phyloP scores from a whole-genome alignment of 2,113 vertebrate genomes.

The Cyprinodon tularosa region DNA sequence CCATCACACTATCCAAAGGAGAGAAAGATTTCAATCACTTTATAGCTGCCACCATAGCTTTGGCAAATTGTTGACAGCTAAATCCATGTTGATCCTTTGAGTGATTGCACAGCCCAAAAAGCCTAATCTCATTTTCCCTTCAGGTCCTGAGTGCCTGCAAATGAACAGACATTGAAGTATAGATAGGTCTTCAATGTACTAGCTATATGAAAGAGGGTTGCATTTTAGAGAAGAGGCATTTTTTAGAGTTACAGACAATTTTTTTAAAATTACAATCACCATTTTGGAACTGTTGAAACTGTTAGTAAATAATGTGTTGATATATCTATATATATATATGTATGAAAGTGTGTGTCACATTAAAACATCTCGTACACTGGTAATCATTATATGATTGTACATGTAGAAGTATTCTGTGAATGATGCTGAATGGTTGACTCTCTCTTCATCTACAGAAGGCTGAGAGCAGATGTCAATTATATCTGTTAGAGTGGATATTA shows the following conservation, averaged over 20 bases:
- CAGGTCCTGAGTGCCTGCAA: conserved; percentile 40
- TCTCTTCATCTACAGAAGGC: no score
- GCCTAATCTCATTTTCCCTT: conserved; percentile 62
- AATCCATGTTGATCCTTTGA: conserved; percentile 71
- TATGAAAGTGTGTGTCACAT: no score
- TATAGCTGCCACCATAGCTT: conserved; percentile 57
- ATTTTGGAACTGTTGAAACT: no score
- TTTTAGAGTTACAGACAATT: not conserved
- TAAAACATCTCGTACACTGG: no score
- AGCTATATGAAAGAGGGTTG: not conserved
- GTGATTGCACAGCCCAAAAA: conserved; percentile 67
- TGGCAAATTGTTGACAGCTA: conserved; percentile 63
- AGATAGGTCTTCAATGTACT: conserved; percentile 12
- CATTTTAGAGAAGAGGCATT: conserved; percentile 1
- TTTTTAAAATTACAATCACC: no score
- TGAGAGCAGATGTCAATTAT: no score
- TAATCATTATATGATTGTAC: no score
- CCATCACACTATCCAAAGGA: conserved; percentile 30
- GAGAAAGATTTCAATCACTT: conserved; percentile 70
- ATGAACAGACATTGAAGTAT: conserved; percentile 37
- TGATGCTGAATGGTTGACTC: no score
- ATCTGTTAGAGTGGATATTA: no score
- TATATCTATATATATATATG: no score
- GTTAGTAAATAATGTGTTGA: no score
- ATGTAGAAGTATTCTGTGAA: no score